phyloP scores from a whole-genome alignment of 2,888 invertebrate species.

The Oscheius myriophilus region DNA sequence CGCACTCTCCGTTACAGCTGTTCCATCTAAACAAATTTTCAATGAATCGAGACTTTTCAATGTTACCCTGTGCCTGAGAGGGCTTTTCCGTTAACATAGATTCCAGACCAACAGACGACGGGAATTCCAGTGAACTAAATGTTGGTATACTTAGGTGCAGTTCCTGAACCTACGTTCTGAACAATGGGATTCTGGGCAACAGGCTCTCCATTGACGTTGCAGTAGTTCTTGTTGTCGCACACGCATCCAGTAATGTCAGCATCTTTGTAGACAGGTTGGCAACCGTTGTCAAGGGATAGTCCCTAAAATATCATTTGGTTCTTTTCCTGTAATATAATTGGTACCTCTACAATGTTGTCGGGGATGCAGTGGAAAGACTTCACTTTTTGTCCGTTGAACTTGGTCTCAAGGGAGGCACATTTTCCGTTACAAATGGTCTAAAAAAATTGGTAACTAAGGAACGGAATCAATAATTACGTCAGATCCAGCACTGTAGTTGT shows the following conservation, averaged over 20 bases:
- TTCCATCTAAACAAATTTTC: constrained; percentile 20
- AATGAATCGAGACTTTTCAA: no score
- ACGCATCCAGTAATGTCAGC: not conserved
- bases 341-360: constrained; percentile 35
- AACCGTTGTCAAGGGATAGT: constrained; percentile 35
- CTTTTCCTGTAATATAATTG: no score
- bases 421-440: constrained; percentile 45
- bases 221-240: not conserved
- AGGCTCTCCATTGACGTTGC: not conserved
- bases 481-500: constrained; percentile 38
- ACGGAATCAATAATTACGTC: constrained; percentile 33
- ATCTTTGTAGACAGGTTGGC: not conserved
- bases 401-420: constrained; percentile 46
- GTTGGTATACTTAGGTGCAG: not conserved
- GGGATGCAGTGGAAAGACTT: constrained; percentile 49
- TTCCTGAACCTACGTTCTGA: not conserved
- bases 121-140: constrained; percentile 15
- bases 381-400: constrained; percentile 24
- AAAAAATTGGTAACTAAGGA: no score
- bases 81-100: constrained; percentile 41
- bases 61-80: constrained; percentile 3
- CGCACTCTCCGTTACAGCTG: constrained; percentile 47
- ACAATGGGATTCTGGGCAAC: not conserved
- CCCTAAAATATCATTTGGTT: constrained; percentile 37
- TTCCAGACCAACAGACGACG: constrained; percentile 47